phyloP scores from a whole-genome alignment of 2,888 invertebrate species.

The Rhabditophanes sp. region DNA sequence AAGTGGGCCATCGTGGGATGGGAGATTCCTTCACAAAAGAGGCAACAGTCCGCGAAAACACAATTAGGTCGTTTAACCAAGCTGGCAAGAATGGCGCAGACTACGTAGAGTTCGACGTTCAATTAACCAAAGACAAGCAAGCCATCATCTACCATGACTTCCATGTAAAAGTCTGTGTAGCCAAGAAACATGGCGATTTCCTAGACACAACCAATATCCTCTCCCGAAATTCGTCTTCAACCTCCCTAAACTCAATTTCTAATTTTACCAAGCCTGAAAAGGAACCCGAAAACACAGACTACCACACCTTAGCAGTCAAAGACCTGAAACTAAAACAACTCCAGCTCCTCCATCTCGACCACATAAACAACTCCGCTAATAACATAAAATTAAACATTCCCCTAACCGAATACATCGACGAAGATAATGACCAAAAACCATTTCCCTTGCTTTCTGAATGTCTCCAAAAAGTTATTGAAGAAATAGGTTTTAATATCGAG shows the following conservation, averaged over 20 bases:
- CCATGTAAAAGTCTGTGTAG: conserved; percentile 62
- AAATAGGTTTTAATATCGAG: conserved; percentile 81
- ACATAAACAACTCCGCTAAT: background rate
- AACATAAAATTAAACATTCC: background rate
- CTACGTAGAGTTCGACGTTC: conserved; percentile 95
- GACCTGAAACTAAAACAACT: conserved; percentile 77
- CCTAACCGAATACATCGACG: conserved; percentile 6
- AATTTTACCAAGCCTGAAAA: conserved; percentile 1
- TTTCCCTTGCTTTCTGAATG: conserved; percentile 76
- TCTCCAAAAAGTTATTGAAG: conserved; percentile 52
- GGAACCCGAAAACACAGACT: conserved; percentile 53
- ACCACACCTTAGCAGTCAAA: conserved; percentile 77
- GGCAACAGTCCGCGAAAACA: conserved; percentile 68
- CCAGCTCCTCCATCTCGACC: conserved; percentile 54
- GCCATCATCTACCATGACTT: conserved; percentile 88
- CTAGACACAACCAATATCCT: too few species aligned
- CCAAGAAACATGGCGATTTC: too few species aligned
- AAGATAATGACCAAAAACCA: conserved; percentile 49
- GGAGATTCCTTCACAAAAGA: conserved; percentile 60
- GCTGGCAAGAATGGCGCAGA: conserved; percentile 88
- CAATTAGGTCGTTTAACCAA: conserved; percentile 76
- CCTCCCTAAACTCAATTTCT: background rate
- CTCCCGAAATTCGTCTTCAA: background rate
- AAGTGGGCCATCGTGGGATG: conserved; percentile 69
- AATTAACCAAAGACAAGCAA: conserved; percentile 68